A percentile compares a stretch with the other conserved stretches of the same genome.
These are phyloP conservation scores for Azemiops feae DNA, from an alignment of 2,113 vertebrate species.

Conservation along the genomic window DNA sequence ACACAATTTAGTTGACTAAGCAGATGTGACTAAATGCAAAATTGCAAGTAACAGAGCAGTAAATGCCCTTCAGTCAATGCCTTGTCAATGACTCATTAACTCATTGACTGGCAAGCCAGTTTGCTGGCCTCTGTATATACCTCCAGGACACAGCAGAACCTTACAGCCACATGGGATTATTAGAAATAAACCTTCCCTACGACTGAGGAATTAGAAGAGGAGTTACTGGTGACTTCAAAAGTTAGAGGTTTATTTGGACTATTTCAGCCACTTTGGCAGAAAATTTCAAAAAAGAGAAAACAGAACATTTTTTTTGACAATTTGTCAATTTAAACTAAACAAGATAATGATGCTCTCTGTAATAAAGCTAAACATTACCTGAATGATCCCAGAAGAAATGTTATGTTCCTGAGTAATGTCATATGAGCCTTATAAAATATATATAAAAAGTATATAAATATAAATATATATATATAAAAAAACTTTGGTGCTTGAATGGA, in stretches of 20 bases:
- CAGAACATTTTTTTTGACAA: neutral
- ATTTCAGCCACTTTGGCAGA: neutral
- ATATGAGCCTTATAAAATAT: neutral
- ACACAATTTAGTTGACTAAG: constrained; percentile 23
- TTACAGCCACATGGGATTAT: neutral
- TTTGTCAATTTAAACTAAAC: neutral
- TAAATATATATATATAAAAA: too few species aligned
- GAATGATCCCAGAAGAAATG: neutral
- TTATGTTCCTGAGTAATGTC: neutral
- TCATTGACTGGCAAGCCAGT: neutral
- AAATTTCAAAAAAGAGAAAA: neutral
- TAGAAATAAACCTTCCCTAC: neutral
- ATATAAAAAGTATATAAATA: too few species aligned
- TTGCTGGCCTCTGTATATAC: neutral
- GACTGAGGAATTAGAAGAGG: neutral
- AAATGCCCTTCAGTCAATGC: constrained; percentile 16
- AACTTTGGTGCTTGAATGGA: neutral
- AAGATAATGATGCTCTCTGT: neutral
- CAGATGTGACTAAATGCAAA: constrained; percentile 25
- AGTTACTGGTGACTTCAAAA: neutral
- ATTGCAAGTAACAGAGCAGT: neutral
- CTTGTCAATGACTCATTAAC: neutral
- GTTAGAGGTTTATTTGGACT: neutral
- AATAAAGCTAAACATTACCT: neutral
- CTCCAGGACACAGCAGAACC: neutral